Base-by-base conservation (phyloP, 2,113 vertebrate species). In the Heterotis niloticus region DNA sequence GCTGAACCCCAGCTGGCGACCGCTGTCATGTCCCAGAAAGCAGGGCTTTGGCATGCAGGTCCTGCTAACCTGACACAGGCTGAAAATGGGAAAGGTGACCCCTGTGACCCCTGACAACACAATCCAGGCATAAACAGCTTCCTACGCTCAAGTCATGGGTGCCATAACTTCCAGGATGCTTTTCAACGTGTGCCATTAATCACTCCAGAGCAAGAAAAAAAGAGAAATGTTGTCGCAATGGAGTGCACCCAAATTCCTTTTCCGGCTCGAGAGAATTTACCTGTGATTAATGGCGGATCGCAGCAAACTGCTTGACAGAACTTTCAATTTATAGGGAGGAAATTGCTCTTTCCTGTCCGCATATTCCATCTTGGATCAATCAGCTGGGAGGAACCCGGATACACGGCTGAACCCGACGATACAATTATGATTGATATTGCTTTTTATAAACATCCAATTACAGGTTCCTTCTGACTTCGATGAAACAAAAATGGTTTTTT, bases 231-330 rank as follows among this genome's bases (percentile, higher is more conserved):
- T 89, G 90, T 90, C 91, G 92, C 94, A 94, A 95, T 93, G 91
- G 92, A 94, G 93, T 94, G 90, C 90, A 90, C 92, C 88, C 92
- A 90, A 91, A 91, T 91, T 90, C 87, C 88, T 81, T 83, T 68
- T 67, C 88, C 76, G 82, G 88, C 93, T 94, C 92, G 90, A 92
- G 93, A 94, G 92, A 95, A 93, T 93, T 91, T 93, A 90, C 90
- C 90, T 79, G 87, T 95, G 95, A 97, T 95, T 95, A 94, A 96
- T 97, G 94, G 92, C 89, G 92, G 93, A 95, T 95, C 92, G 93
- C 93, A 94, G 92, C 83, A 85, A 95, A 94, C 89, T 94, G 92
- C 91, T 94, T 94, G 93, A 93, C 91, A 96, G 94, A 92, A 92
- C 93, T 95, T 97, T 95, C 94, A 93, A 94, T 98, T 98, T 94